These are phyloP conservation scores for Epiblema foenella DNA, from an alignment of 2,888 invertebrate genomes.

Conservation along the genomic window DNA sequence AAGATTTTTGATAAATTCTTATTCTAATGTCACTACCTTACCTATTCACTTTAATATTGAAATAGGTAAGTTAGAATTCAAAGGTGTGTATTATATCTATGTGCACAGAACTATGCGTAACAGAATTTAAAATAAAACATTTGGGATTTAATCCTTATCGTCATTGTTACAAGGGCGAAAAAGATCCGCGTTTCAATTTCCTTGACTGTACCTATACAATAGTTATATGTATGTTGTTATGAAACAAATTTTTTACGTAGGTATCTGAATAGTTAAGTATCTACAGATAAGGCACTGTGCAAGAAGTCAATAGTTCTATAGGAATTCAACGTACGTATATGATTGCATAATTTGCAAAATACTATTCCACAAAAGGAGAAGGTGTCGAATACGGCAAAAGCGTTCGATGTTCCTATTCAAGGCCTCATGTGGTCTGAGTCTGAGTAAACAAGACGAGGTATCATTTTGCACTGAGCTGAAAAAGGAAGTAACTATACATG, in stretches of 20 bases:
- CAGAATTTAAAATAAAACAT: neutral
- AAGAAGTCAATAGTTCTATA: neutral
- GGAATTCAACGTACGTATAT: neutral
- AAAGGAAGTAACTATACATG: conserved; percentile 8
- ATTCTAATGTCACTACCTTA: too few relatives aligned
- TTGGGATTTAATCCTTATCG: too few relatives aligned
- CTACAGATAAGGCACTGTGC: conserved; percentile 14
- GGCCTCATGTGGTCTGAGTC: conserved; percentile 55
- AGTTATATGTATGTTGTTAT: too few relatives aligned
- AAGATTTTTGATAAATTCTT: neutral
- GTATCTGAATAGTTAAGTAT: conserved; percentile 5
- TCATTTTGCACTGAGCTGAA: conserved; percentile 29
- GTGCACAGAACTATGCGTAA: neutral
- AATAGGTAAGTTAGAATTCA: too few relatives aligned
- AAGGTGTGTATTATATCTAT: too few relatives aligned
- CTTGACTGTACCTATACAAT: too few relatives aligned
- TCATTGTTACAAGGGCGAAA: too few relatives aligned
- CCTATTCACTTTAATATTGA: too few relatives aligned
- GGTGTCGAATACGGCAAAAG: conserved; percentile 23
- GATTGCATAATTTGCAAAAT: conserved; percentile 23
- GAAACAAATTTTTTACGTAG: neutral
- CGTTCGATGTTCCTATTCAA: conserved; percentile 47
- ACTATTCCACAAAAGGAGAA: conserved; percentile 5
- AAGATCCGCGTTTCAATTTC: too few relatives aligned
- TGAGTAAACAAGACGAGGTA: conserved; percentile 46